Base-by-base conservation (phyloP, 1,140 invertebrate genomes). In the Bombus confusus region DNA sequence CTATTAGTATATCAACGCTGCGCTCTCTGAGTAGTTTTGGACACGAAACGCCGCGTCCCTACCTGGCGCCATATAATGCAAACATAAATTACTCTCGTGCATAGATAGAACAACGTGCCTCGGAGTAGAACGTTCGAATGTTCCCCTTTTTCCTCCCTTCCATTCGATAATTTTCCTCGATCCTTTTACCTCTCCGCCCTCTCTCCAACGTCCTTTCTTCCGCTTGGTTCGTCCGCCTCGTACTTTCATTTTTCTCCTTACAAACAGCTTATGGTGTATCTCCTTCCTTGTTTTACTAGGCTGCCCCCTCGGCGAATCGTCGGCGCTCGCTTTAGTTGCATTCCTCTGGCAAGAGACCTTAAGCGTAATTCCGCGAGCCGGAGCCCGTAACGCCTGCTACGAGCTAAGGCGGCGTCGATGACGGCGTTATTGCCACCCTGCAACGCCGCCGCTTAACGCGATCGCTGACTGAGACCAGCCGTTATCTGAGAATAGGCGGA, bases 311-410 rank as follows among this genome's bases (percentile, higher is more conserved):
- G 83, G 31, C 12, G 59, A 43, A 85, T 74, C 83, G 78, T 78
- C 37, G 66, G 68, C 62, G 37, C 80, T 72, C 57, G 71, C 47
- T 52, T 85, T 52, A 59, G 43, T 89, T 82, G 89, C 83, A 86
- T 91, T 90, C 75, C 86, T 81, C 74, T 89, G 91, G 86, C 91
- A 92, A 88, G 85, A 75, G 85, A 87, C 57, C 37, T 85, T 80
- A 86, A 86, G 62, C 81, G 80, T 83, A 87, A 90, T 80, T 87
- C 41, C 88, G 72, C 88, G 81, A 84, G 83, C 31, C 62, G 75
- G 34, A 37, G 69, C 69, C 15, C 62, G 78, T 77, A 81, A 86
- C 79, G 75, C 75, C 39, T 83, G 85, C 73, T 62, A 52, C 72
- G 72, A 69, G 41, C 66, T 59, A 77, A 78, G 62, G 37, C 79